Base-by-base conservation (phyloP, 2,888 invertebrate species). In the Brachyptera risi region DNA sequence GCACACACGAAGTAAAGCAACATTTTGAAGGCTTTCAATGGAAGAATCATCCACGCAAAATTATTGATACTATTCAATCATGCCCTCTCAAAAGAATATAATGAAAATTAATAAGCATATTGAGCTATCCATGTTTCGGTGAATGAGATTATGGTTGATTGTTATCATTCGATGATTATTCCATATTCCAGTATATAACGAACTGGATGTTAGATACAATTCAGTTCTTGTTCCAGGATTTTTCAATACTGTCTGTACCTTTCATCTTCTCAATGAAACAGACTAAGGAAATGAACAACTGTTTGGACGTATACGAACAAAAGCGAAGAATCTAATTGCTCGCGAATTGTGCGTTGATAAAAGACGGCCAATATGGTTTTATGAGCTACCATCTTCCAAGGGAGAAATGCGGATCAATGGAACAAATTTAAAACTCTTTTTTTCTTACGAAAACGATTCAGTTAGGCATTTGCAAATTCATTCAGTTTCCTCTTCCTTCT, bases 381-480 rank as follows among this genome's bases (percentile, higher is more conserved):
- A 49, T 49, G 23, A 27, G 50, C 3, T 15, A 42, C 60, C 60
- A 63, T 63, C 63, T 63, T 54, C 40, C 50, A 31, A 31, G 31
- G n/a, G n/a, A n/a, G n/a, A n/a, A 7, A 31, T 31, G 38, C 27
- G 57, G 51, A 59, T 62, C 60, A 60, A 60, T 58, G 60, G 54
- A 61, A 42, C 56, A 64, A 64, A 64, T 61, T 64, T 65, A 63
- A 65, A 62, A 65, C 60, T 65, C 63, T 60, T 58, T 58, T 42
- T 49, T 50, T 42, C 15, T 3, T 13, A 56, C 31, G 56, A 31
- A 35, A 56, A 56, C 44, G 37, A 54, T 44, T 42, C 44, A 47
- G 40, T 40, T n/a, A 38, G 54, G 26, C 23, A 54, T 42, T 54
- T 54, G 31, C 26, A 19, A n/a, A 44, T 54, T 47, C 37, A 58